phyloP scores from a whole-genome alignment of 2,888 invertebrate genomes.

The Stenoptilia bipunctidactyla region DNA sequence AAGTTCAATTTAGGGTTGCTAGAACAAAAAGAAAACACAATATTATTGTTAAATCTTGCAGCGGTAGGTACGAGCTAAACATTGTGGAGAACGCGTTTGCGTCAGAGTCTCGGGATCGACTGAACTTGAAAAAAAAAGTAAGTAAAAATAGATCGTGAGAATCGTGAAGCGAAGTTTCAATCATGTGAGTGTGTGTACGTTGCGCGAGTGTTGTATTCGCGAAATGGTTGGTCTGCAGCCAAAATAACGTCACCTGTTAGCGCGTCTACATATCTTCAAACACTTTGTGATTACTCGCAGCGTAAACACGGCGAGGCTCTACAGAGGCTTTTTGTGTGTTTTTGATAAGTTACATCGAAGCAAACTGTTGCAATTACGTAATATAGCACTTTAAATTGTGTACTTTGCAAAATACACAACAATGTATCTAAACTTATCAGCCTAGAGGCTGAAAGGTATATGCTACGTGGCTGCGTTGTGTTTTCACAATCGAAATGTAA shows the following conservation, averaged over 20 bases:
- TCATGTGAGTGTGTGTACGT: constrained; percentile 48
- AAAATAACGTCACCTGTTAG: constrained; percentile 45
- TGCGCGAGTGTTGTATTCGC: constrained; percentile 23
- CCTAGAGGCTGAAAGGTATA: too few relatives aligned
- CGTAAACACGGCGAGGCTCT: too few relatives aligned
- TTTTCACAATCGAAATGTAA: too few relatives aligned
- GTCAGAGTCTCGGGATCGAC: constrained; percentile 44
- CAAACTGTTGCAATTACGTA: too few relatives aligned
- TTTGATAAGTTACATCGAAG: too few relatives aligned
- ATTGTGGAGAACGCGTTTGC: constrained; percentile 38
- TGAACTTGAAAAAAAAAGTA: constrained; percentile 50
- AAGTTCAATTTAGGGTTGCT: constrained; percentile 56
- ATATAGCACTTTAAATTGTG: too few relatives aligned
- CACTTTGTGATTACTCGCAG: not conserved
- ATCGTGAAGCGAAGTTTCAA: constrained; percentile 41
- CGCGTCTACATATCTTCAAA: constrained; percentile 25
- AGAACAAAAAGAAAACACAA: constrained; percentile 45
- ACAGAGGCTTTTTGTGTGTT: too few relatives aligned
- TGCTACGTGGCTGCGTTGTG: too few relatives aligned
- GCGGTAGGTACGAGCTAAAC: constrained; percentile 24
- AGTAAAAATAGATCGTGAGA: constrained; percentile 46
- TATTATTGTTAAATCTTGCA: constrained; percentile 18
- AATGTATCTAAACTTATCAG: too few relatives aligned
- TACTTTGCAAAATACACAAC: too few relatives aligned
- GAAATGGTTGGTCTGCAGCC: constrained; percentile 45